Base-by-base conservation (phyloP, 2,888 invertebrate species). In the Holacanthella duospinosa region DNA sequence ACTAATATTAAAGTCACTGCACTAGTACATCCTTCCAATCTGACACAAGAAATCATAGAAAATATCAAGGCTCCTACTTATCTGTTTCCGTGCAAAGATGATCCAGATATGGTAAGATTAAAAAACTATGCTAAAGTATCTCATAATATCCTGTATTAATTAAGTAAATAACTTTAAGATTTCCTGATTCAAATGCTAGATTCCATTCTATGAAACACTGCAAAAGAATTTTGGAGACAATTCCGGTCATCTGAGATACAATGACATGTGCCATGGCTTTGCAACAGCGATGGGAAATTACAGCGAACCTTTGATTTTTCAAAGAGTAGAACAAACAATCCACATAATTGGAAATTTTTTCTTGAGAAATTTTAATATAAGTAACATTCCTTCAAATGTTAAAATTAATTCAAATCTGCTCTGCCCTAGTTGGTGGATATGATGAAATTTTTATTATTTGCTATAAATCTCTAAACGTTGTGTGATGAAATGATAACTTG, bases 181-280 rank as follows among this genome's bases (percentile, higher is more conserved):
- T 29, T 36, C n/a, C n/a, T n/a, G n/a, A n/a, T n/a, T n/a, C n/a
- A n/a, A 27, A 19, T 54, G 54, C 9, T 44, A 71, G 71, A 55
- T 67, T 27, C 71, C 71, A 57, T 68, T 70, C 60, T 70, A 69
- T 56, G 60, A 68, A 12, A 60, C 67, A 16, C 56, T 71, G 9
- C 44, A 65, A 29, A 25, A 58, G 43, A 69, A 66, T 36, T 70
- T 70, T 55, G 69, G 69, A 1, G 43, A 53, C 4, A 61, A 64
- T 44, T 57, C 48, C 27, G 71, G 71, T 9, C 71, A 71, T 53
- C n/a, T 64, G 28, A 29, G 69, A 55, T 68, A 62, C 55, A 62
- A 66, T 29, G 69, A 71, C 55, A 64, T 69, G 64, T 44, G 25
- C 26, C 71, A 71, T 55, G 71, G 71, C 12, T 71, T 71, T 48